Evolutionary conservation across 2,113 vertebrate genomes (phyloP), one percentile per base, ranked within the genome.

Genomic region (Aptenodytes patagonicus): DNA sequence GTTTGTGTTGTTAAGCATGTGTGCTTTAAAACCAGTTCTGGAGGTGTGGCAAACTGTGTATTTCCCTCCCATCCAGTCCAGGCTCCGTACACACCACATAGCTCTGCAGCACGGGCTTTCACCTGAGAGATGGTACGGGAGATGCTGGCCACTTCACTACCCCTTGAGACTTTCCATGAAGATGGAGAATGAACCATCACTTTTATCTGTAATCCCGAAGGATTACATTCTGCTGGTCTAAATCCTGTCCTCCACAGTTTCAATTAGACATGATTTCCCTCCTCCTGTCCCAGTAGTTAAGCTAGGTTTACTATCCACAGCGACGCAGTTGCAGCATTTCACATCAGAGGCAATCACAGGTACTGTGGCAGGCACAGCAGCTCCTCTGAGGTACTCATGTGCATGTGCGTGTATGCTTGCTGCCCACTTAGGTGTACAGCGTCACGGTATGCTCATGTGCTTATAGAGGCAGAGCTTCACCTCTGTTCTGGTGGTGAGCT

Each of bases 381-480:
- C n/a, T 75, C 11, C 73, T 38, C 44, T 9, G 14, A 46, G 5
- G 26, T n/a, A 10, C 24, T 20, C 5, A 3, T 29, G 19, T 36
- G 36, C 40, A 66, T 26, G 5, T 10, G 6, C 0, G 1, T 24
- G 44, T 34, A 1, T 14, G 34, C 22, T 61, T 49, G 46, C 29
- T 77, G 44, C 36, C 58, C 20, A 11, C 13, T 20, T 22, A 24
- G 40, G 10, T 40, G 17, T 29, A 19, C 0, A 1, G n/a, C 31
- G n/a, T 17, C 31, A 26, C 0, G 1, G 17, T 17, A 16, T 1
- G 1, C 22, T 28, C 28, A 6, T 21, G 17, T 44, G 20, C 46
- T 55, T n/a, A 9, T 3, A 54, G 11, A 36, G 28, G 32, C 55
- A 60, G 34, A 72, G 11, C 8, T 61, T 73, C 26, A 22, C 25